Percentiles rank a stretch among this genome's conserved stretches.
These are phyloP conservation scores for Telmatochromis brachygnathus DNA, from an alignment of 2,113 vertebrate genomes.

Conservation along the genomic window DNA sequence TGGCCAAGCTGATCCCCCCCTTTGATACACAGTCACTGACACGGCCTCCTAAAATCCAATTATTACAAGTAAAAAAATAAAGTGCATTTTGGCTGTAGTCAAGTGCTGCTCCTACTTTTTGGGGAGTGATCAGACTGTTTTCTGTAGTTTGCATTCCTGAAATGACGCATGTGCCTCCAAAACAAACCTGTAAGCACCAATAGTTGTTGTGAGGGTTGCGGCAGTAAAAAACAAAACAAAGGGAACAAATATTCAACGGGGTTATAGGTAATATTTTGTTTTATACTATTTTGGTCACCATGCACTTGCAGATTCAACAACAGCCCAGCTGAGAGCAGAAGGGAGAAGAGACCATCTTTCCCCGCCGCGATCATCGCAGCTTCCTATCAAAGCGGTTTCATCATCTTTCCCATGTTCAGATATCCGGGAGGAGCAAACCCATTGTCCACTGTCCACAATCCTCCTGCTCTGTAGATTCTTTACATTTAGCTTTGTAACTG, in stretches of 20 bases:
- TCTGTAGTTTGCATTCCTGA: background rate
- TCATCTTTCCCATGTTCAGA: conserved; percentile 13
- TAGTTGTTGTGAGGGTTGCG: background rate
- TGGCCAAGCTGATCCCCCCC: background rate
- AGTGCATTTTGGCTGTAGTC: conserved; percentile 61
- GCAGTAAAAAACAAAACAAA: background rate
- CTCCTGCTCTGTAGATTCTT: background rate
- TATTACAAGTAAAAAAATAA: conserved; percentile 63
- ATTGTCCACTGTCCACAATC: conserved; percentile 6
- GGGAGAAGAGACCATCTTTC: conserved; percentile 16
- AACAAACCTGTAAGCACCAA: conserved; percentile 49
- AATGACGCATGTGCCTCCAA: background rate
- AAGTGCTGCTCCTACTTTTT: background rate
- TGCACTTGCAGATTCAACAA: conserved; percentile 65
- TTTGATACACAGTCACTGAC: conserved; percentile 7
- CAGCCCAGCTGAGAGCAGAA: conserved; percentile 31
- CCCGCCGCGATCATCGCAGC: conserved; percentile 4
- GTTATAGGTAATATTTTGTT: conserved; percentile 44
- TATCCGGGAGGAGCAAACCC: conserved; percentile 15
- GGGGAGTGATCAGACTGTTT: background rate
- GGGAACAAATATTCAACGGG: background rate
- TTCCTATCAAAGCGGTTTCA: conserved; percentile 17
- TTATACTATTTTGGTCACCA: conserved; percentile 59
- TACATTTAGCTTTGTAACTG: conserved; percentile 31
- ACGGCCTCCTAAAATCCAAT: conserved; percentile 35